Evolutionary conservation across 2,113 vertebrate genomes (phyloP).

Genomic region (Muntiacus reevesi): DNA sequence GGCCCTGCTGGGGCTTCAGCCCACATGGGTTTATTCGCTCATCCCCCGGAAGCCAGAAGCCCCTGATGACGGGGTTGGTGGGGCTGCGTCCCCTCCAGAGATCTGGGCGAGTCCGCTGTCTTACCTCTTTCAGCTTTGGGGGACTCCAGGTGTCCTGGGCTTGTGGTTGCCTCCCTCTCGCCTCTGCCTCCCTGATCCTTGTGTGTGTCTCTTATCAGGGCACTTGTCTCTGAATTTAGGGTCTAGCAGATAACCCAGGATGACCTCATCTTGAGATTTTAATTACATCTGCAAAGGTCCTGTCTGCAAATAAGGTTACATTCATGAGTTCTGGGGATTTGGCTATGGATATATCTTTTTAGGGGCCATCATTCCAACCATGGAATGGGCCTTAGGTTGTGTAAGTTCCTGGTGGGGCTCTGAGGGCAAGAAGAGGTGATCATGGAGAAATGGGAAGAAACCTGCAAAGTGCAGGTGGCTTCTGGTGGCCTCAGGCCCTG

Average conservation of each 20-base stretch:
- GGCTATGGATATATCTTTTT: background rate
- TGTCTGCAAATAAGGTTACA: background rate
- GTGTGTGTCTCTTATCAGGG: background rate
- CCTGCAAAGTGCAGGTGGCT: too few relatives aligned
- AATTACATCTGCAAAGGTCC: background rate
- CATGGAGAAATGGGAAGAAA: background rate
- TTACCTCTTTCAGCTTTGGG: background rate
- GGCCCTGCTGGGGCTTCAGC: background rate
- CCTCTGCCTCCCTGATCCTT: background rate
- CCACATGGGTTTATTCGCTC: background rate
- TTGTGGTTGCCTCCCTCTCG: background rate
- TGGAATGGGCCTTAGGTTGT: background rate
- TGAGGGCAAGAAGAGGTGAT: background rate
- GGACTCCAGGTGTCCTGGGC: background rate
- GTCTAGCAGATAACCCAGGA: background rate
- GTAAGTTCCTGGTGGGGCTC: background rate
- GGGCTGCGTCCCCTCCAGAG: background rate
- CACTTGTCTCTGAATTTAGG: background rate
- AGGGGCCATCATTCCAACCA: background rate
- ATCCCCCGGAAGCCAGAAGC: background rate
- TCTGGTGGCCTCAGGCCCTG: rapidly evolving
- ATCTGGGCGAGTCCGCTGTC: background rate
- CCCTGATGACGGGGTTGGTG: too few relatives aligned
- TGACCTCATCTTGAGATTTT: background rate
- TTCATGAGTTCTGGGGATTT: background rate